phyloP scores from a whole-genome alignment of 2,113 vertebrate genomes.

The Syrrhaptes paradoxus region DNA sequence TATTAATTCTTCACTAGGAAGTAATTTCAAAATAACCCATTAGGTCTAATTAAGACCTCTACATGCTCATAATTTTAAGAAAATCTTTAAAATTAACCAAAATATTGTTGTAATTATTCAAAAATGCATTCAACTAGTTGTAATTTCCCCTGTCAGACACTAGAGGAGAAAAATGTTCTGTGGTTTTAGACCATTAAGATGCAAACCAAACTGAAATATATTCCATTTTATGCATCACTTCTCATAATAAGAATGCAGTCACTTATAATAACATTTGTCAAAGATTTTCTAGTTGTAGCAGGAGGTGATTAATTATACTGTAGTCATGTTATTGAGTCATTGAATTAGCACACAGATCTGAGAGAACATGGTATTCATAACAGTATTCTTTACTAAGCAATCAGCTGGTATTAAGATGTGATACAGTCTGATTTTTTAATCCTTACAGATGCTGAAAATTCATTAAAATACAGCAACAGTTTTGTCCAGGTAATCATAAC shows the following conservation, averaged over 20 bases:
- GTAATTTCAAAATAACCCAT: neutral
- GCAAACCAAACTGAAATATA: neutral
- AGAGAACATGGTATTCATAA: neutral
- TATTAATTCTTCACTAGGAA: neutral
- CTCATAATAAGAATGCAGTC: neutral
- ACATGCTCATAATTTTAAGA: neutral
- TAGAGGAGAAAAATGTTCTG: conserved; percentile 60
- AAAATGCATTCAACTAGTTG: neutral
- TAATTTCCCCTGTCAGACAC: conserved; percentile 42
- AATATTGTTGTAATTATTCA: neutral
- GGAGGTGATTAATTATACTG: neutral
- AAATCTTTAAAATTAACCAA: neutral
- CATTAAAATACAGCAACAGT: neutral
- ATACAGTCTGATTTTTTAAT: neutral
- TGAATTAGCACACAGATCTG: neutral
- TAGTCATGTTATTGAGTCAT: neutral
- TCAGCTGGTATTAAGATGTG: neutral
- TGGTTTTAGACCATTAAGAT: conserved; percentile 5
- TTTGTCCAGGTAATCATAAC: neutral
- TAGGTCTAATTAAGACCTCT: neutral
- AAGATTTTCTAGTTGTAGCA: neutral
- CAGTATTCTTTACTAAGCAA: neutral
- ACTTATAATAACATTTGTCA: neutral
- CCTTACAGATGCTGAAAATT: neutral
- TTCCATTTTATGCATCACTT: conserved; percentile 3